Conservation (phyloP, 2,113 vertebrate species). For the Megaptera novaeangliae region DNA sequence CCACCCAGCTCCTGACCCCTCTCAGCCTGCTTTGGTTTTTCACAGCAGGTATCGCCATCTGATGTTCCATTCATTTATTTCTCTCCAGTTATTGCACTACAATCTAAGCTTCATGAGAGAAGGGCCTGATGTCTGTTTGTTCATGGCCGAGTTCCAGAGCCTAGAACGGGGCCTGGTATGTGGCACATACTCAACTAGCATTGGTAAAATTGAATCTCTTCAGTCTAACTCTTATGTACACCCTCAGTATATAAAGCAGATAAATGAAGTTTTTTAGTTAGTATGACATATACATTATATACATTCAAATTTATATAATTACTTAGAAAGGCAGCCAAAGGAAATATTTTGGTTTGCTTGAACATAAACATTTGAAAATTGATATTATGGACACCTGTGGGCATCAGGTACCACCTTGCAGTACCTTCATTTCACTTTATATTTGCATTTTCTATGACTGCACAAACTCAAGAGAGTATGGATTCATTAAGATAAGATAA, state of each 20-base stretch:
- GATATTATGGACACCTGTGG: background rate
- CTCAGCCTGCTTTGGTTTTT: background rate
- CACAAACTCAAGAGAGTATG: background rate
- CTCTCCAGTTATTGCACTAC: background rate
- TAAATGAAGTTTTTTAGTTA: background rate
- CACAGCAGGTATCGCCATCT: fast-evolving
- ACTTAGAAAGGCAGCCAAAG: background rate
- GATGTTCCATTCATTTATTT: background rate
- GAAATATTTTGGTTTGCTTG: background rate
- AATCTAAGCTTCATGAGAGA: background rate
- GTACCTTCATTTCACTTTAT: background rate
- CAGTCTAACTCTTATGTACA: background rate
- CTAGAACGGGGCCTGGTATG: background rate
- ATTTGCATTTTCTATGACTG: background rate
- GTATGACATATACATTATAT: background rate
- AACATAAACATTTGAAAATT: background rate
- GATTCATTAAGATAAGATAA: background rate
- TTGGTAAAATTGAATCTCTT: background rate
- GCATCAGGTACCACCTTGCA: background rate
- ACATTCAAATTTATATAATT: background rate
- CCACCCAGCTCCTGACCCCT: background rate
- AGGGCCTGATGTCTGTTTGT: background rate
- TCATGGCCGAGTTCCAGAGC: background rate
- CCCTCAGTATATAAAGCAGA: background rate
- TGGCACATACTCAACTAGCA: background rate